phyloP scores from a whole-genome alignment of 2,113 vertebrate genomes.

The Tympanuchus pallidicinctus region DNA sequence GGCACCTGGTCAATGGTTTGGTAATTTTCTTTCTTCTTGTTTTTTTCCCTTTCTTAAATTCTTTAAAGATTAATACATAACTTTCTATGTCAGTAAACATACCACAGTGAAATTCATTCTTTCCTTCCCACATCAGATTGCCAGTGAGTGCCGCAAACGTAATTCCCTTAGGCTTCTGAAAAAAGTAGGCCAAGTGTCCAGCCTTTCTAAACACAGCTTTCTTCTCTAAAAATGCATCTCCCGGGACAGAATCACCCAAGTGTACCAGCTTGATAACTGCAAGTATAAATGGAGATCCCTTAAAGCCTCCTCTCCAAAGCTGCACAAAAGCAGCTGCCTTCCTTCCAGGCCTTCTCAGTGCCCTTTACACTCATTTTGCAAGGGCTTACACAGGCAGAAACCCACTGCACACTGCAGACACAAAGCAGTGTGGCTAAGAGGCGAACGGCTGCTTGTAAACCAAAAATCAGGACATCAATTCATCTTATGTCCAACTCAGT shows the following conservation, averaged over 20 bases:
- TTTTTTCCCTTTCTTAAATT: background rate
- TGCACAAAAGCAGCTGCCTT: background rate
- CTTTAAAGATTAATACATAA: background rate
- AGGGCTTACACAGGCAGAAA: background rate
- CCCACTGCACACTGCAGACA: background rate
- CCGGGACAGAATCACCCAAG: background rate
- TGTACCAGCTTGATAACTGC: background rate
- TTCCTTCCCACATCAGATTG: background rate
- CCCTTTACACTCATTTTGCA: background rate
- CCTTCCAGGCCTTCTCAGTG: background rate
- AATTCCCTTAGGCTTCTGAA: conserved; percentile 19
- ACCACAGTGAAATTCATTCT: background rate
- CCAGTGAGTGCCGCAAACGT: background rate
- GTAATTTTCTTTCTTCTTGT: background rate
- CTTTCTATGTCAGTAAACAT: background rate
- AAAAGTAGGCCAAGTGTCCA: conserved; percentile 48
- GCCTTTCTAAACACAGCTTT: background rate
- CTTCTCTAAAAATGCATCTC: background rate
- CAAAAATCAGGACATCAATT: background rate
- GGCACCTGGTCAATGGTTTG: background rate
- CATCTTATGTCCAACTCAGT: background rate
- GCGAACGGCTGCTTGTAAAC: background rate
- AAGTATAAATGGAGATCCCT: rapidly evolving
- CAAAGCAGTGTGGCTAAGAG: background rate
- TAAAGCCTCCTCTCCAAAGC: background rate